A percentile compares a stretch with the other conserved stretches of the same genome.
Conservation (phyloP, 1,140 invertebrate genomes). For the Dendrolimus punctatus region DNA sequence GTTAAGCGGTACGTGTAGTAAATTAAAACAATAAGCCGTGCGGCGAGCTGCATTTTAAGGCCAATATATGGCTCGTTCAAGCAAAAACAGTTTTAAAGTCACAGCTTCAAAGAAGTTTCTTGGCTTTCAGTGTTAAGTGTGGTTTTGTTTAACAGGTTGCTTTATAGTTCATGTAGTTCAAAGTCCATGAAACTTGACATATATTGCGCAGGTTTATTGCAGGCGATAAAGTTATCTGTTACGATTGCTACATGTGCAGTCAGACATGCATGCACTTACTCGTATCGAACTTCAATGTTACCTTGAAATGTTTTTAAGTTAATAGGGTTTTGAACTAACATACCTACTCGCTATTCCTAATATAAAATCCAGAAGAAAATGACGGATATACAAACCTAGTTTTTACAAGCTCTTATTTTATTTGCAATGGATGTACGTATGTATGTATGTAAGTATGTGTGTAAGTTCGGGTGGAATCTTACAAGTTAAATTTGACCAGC, state of each 20-base stretch:
- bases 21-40: slow-evolving; percentile 42
- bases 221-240: slow-evolving; percentile 46
- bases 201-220: slow-evolving; percentile 52
- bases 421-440: no score
- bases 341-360: no score
- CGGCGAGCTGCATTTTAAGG: slow-evolving; percentile 12
- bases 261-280: slow-evolving; percentile 24
- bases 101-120: slow-evolving; percentile 21
- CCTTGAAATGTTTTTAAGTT: slow-evolving; percentile 13
- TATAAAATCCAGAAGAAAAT: no score
- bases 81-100: slow-evolving; percentile 23
- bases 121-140: slow-evolving; percentile 21
- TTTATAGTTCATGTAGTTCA: slow-evolving; percentile 35
- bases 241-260: slow-evolving; percentile 30
- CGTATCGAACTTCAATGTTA: slow-evolving; percentile 32
- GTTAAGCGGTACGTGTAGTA: slow-evolving; percentile 31
- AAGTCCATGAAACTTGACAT: slow-evolving; percentile 47
- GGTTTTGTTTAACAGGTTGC: slow-evolving; percentile 29
- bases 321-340: no score
- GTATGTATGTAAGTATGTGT: no score
- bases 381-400: no score
- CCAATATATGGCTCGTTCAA: slow-evolving; percentile 12
- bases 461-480: no score
- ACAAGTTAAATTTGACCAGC: no score
- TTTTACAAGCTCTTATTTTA: no score